Evolutionary conservation across 2,113 vertebrate genomes (phyloP), one percentile per base, ranked within the genome.

Genomic region (Fukomys damarensis): DNA sequence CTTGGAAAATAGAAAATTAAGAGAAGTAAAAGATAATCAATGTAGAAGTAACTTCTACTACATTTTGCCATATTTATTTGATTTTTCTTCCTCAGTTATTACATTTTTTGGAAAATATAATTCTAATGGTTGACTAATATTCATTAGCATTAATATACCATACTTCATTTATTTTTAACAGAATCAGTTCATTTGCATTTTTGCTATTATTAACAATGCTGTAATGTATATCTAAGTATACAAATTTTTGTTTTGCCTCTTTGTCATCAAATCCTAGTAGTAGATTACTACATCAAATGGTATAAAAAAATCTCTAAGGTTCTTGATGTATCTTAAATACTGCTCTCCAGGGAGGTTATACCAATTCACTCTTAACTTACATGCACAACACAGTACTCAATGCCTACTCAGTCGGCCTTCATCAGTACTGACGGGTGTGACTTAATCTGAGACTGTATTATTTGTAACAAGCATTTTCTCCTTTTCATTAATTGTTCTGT

Each of bases 51-150:
- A 76, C 12, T 38, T 14, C 52, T 59, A 10, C 35, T 59, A 14
- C 1, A 30, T 49, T 95, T 93, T 81, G 12, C n/a, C 49, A 14
- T 49, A 43, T 68, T 19, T 68, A 86, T 19, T 43, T 49, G 46
- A 66, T 58, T 93, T 91, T 84, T 91, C n/a, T 38, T 93, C 14
- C 14, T n/a, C 13, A 13, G 49, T 65, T 20, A 84, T 94, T 66
- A 93, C 32, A 52, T 96, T 93, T 93, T 82, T 82, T 74, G 56
- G 24, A 72, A 87, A 91, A 46, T 91, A 1, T 49, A 74, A 76
- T 80, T 87, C 84, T 88, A 91, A 61, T 70, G n/a, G 8, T 13
- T 70, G 10, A 82, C 19, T 63, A 41, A 86, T 86, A 81, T 49
- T 93, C 14, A 46, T 91, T 76, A 68, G 12, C 41, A 35, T 46